Conservation (phyloP, 2,113 vertebrate species). For the Conger conger region DNA sequence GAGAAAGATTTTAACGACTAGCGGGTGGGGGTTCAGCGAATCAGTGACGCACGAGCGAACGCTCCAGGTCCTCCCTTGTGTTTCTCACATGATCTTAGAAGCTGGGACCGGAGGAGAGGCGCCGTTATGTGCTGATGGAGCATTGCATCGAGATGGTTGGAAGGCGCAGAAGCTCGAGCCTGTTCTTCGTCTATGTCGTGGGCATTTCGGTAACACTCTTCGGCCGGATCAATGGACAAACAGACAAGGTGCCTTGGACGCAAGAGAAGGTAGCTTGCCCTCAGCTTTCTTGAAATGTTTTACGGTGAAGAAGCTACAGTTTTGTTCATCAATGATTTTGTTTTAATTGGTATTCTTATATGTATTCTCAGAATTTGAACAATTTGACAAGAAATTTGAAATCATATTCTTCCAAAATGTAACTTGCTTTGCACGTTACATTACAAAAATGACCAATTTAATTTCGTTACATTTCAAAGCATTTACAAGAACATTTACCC, state of each 20-base stretch:
- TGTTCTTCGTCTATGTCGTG: slow-evolving; percentile 45
- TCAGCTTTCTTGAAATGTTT: not conserved
- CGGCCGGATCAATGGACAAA: slow-evolving; percentile 40
- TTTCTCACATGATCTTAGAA: slow-evolving; percentile 68
- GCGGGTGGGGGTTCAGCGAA: not conserved
- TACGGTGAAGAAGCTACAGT: not conserved
- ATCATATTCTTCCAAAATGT: not conserved
- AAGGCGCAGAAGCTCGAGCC: slow-evolving; percentile 27
- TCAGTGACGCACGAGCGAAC: slow-evolving; percentile 18
- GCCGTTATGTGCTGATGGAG: slow-evolving; percentile 42
- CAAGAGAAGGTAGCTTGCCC: slow-evolving; percentile 63
- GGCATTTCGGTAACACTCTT: slow-evolving; percentile 44
- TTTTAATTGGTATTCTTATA: not conserved
- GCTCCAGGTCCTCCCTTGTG: slow-evolving; percentile 56
- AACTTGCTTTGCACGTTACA: no score
- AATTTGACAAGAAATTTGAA: not conserved
- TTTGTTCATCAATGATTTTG: not conserved
- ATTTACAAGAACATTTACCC: no score
- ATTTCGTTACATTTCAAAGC: no score
- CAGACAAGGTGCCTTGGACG: slow-evolving; percentile 56
- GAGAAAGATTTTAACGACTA: not conserved
- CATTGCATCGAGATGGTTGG: slow-evolving; percentile 41
- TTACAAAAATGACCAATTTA: no score
- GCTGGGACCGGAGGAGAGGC: slow-evolving; percentile 40
- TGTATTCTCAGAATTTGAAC: not conserved